Evolutionary conservation across 2,888 invertebrate genomes (phyloP).

Genomic region (Macaria liturata): DNA sequence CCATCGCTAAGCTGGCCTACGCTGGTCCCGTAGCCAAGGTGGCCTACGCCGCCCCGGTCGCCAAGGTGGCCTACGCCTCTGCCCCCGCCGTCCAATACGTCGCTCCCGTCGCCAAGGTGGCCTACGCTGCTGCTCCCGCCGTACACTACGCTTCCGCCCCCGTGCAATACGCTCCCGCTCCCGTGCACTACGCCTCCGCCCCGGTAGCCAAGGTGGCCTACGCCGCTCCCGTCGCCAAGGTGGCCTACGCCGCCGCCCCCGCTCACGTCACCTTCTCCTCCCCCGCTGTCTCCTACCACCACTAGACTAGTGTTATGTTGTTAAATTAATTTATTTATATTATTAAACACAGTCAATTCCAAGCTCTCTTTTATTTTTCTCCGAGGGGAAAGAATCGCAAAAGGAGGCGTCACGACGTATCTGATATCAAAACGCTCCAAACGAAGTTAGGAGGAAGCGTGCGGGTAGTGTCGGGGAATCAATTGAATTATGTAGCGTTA

Average conservation of each 20-base stretch:
- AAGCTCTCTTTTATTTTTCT: slow-evolving; percentile 53
- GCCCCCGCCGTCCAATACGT: slow-evolving; percentile 27
- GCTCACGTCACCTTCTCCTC: slow-evolving; percentile 66
- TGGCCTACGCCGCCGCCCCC: slow-evolving; percentile 47
- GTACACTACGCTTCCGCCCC: slow-evolving; percentile 44
- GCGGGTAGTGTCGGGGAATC: slow-evolving; percentile 81
- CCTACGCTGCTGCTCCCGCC: slow-evolving; percentile 42
- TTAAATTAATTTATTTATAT: slow-evolving; percentile 59
- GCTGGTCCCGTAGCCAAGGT: slow-evolving; percentile 48
- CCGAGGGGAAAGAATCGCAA: slow-evolving; percentile 61
- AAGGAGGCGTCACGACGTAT: slow-evolving; percentile 77
- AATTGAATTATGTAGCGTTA: slow-evolving; percentile 82
- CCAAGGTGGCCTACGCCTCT: slow-evolving; percentile 42
- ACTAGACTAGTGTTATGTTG: slow-evolving; percentile 63
- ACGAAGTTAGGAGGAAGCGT: slow-evolving; percentile 80
- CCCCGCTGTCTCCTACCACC: slow-evolving; percentile 67
- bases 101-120: slow-evolving; percentile 33
- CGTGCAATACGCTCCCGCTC: slow-evolving; percentile 41
- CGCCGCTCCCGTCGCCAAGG: slow-evolving; percentile 47
- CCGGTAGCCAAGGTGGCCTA: slow-evolving; percentile 28
- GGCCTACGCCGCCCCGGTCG: slow-evolving; percentile 43
- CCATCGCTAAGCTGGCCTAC: slow-evolving; percentile 39
- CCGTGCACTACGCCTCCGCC: no score
- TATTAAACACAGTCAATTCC: slow-evolving; percentile 55
- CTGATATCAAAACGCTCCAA: slow-evolving; percentile 81